phyloP scores from a whole-genome alignment of 2,888 invertebrate genomes.

The Nephrotoma appendiculata region DNA sequence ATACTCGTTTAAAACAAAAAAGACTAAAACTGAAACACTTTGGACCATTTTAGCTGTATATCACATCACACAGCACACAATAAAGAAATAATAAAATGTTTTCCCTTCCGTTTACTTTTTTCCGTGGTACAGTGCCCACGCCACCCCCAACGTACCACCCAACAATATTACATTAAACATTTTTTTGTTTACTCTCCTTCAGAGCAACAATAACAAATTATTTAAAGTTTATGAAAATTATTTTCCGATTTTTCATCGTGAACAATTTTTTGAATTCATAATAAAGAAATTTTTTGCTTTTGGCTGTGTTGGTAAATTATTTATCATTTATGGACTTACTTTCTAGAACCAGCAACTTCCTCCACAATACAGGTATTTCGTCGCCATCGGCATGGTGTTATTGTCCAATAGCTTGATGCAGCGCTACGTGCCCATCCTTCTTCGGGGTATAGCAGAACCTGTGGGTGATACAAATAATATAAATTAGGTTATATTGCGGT shows the following conservation, averaged over 20 bases:
- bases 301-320: not conserved
- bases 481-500: not conserved
- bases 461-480: conserved; percentile 14
- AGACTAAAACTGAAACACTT: not conserved
- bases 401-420: conserved; percentile 72
- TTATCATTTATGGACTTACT: conserved; percentile 29
- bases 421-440: conserved; percentile 83
- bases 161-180: not conserved
- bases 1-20: not conserved
- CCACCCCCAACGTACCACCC: not conserved
- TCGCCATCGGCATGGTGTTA: conserved; percentile 80
- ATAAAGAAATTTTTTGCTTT: not conserved
- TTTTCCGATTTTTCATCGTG: not conserved
- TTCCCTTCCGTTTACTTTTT: not conserved
- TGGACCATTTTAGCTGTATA: not conserved
- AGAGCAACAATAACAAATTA: not conserved
- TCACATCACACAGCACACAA: not conserved
- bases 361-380: conserved; percentile 69
- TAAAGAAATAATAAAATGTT: not conserved
- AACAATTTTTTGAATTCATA: not conserved
- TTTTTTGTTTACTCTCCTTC: not conserved
- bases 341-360: conserved; percentile 65
- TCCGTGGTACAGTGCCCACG: not conserved
- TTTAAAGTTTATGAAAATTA: not conserved
- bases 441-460: conserved; percentile 74